These are phyloP conservation scores for Akabosia matsudoensis DNA, from an alignment of 1,140 invertebrate genomes.

Conservation along the genomic window DNA sequence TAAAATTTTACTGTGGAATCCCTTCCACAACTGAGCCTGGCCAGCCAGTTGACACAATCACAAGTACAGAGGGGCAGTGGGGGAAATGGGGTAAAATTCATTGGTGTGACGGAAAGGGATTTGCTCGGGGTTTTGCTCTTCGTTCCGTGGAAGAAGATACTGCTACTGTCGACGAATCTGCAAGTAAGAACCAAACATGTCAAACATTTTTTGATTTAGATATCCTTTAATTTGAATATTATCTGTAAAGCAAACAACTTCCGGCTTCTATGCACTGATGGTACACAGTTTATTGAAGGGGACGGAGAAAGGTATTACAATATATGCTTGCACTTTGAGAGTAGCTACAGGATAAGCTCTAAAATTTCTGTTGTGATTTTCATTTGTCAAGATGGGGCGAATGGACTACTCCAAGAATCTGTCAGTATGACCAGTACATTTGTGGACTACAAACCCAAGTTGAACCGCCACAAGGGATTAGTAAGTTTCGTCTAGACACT, in stretches of 20 bases:
- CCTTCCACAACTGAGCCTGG: background rate
- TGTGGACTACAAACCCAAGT: slow-evolving; percentile 35
- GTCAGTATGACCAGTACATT: slow-evolving; percentile 23
- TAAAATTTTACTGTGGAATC: slow-evolving; percentile 25
- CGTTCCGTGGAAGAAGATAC: slow-evolving; percentile 5
- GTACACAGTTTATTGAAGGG: slow-evolving; percentile 30
- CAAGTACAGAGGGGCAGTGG: slow-evolving; percentile 11
- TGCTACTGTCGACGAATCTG: slow-evolving; percentile 32
- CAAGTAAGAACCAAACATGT: no score
- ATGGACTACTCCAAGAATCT: slow-evolving; percentile 31
- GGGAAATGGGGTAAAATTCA: slow-evolving; percentile 29
- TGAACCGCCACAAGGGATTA: slow-evolving; percentile 20
- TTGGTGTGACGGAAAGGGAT: slow-evolving; percentile 28
- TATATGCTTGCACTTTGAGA: background rate
- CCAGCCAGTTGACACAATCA: background rate
- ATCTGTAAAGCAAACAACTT: slow-evolving; percentile 36
- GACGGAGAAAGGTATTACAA: slow-evolving; percentile 19
- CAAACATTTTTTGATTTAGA: no score
- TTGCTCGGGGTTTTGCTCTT: slow-evolving; percentile 33
- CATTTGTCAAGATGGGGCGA: slow-evolving; percentile 25
- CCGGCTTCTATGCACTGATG: slow-evolving; percentile 21
- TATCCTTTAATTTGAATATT: no score
- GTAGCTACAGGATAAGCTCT: background rate
- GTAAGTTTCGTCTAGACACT: no score
- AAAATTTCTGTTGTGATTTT: background rate